Conservation (phyloP, 2,113 vertebrate species). For the Erythrolamprus reginae region DNA sequence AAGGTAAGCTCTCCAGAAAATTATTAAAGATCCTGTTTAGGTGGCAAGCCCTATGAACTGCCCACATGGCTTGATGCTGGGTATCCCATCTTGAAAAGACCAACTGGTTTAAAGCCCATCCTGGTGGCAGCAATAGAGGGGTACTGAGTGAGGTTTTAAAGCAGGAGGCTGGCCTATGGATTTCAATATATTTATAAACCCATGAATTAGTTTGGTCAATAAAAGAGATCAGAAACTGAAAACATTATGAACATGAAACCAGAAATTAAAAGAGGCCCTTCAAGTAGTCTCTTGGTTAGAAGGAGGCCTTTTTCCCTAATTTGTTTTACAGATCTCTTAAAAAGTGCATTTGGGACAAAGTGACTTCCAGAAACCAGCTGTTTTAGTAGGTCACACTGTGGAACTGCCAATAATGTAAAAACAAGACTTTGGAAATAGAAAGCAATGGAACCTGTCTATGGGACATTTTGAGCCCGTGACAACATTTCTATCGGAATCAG, state of each 20-base stretch:
- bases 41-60: neutral
- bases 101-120: neutral
- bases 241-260: slow-evolving; percentile 5
- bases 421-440: slow-evolving; percentile 28
- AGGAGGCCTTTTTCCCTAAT: slow-evolving; percentile 36
- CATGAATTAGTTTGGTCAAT: neutral
- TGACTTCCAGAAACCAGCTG: slow-evolving; percentile 65
- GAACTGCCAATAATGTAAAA: slow-evolving; percentile 43
- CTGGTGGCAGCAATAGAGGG: neutral
- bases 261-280: neutral
- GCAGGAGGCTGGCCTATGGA: neutral
- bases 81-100: neutral
- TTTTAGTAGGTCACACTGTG: slow-evolving; percentile 42
- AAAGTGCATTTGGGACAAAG: slow-evolving; percentile 61
- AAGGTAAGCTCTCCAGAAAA: slow-evolving; percentile 24
- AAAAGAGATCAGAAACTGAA: slow-evolving; percentile 10
- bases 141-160: neutral
- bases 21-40: slow-evolving; percentile 14
- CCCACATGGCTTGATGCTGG: neutral
- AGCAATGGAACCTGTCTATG: slow-evolving; percentile 50
- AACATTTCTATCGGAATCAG: no score
- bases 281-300: slow-evolving; percentile 3
- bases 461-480: slow-evolving; percentile 31
- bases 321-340: slow-evolving; percentile 63
- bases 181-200: slow-evolving; percentile 8